Evolutionary conservation across 2,797 vertebrate species (phyloP).

Genomic region (Chaetodon trifasciatus): DNA sequence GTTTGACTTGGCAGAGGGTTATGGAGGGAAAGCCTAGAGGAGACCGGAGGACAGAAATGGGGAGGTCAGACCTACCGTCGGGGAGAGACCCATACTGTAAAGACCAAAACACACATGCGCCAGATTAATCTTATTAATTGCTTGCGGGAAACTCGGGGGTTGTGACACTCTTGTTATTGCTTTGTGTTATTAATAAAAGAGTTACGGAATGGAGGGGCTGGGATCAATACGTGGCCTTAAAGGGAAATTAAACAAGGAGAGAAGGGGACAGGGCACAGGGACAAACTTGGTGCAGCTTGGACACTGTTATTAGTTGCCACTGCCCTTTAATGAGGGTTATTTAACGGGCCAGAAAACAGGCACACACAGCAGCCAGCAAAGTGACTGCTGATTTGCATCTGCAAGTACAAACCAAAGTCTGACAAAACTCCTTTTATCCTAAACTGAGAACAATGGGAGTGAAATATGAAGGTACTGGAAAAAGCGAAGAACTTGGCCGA

Average conservation of each 20-base stretch:
- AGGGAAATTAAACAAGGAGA: constrained; percentile 81
- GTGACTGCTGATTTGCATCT: constrained; percentile 59
- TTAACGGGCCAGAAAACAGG: constrained; percentile 70
- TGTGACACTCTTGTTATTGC: constrained; percentile 84
- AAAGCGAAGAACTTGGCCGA: constrained; percentile 24
- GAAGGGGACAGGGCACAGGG: constrained; percentile 54
- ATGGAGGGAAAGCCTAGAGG: constrained; percentile 15
- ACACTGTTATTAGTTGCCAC: constrained; percentile 80
- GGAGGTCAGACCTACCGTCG: constrained; percentile 18
- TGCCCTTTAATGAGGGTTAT: constrained; percentile 82
- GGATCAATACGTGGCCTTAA: constrained; percentile 78
- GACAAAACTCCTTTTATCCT: constrained; percentile 56
- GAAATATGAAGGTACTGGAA: constrained; percentile 64
- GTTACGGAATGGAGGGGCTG: constrained; percentile 52
- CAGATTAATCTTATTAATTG: constrained; percentile 78
- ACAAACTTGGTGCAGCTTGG: constrained; percentile 62
- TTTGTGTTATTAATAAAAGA: constrained; percentile 84
- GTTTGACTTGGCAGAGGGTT: constrained; percentile 61
- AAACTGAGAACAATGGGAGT: constrained; percentile 52
- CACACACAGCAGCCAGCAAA: constrained; percentile 51
- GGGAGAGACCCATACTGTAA: constrained; percentile 35
- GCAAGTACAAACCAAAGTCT: constrained; percentile 49
- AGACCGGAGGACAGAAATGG: constrained; percentile 15
- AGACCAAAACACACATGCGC: constrained; percentile 52
- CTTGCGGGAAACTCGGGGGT: constrained; percentile 66